These are phyloP conservation scores for Denticeps clupeoides DNA, from an alignment of 2,797 vertebrate species.

Conservation along the genomic window DNA sequence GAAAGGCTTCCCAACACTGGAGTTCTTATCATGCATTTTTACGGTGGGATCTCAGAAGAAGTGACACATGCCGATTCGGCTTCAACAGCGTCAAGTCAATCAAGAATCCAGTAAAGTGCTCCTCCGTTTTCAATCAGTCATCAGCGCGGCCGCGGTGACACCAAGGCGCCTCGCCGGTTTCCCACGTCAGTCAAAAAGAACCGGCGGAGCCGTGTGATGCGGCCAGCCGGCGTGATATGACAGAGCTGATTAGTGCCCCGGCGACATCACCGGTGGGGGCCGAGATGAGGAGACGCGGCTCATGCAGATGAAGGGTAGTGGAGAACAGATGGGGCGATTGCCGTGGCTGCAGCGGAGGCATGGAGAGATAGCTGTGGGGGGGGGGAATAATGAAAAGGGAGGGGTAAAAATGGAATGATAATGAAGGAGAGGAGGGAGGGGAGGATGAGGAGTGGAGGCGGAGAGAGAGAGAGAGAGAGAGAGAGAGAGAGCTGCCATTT, in stretches of 20 bases:
- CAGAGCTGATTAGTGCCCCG: background rate
- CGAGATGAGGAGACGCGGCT: background rate
- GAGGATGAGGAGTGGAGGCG: conserved; percentile 29
- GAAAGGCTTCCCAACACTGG: too few species aligned
- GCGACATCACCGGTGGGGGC: background rate
- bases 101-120: background rate
- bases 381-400: background rate
- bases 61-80: too few species aligned
- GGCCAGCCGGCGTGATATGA: too few species aligned
- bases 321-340: too few species aligned
- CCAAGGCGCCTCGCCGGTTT: background rate
- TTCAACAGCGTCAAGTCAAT: background rate
- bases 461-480: conserved; percentile 10
- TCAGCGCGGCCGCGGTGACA: background rate
- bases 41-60: too few species aligned
- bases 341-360: background rate
- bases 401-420: background rate
- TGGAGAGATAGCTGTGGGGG: background rate
- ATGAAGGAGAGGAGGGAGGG: background rate
- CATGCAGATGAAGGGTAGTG: background rate
- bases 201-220: background rate
- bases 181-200: background rate
- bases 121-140: background rate
- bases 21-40: too few species aligned
- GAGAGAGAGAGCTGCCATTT: conserved; percentile 4